phyloP scores from a whole-genome alignment of 2,113 vertebrate species.

The Ceuthmochares aereus region DNA sequence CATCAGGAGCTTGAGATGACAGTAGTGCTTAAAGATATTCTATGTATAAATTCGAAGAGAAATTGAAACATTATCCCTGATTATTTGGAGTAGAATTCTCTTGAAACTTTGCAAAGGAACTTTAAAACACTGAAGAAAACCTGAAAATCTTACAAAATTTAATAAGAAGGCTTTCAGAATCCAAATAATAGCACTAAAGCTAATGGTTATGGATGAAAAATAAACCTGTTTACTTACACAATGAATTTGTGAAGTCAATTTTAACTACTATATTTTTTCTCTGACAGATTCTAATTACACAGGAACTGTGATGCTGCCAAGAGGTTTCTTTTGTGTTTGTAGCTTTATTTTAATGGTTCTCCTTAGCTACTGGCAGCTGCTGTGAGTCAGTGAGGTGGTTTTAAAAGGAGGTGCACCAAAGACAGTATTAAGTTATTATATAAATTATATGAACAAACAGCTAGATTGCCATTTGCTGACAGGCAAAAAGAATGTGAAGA shows the following conservation, averaged over 20 bases:
- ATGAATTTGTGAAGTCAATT: background rate
- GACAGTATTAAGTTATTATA: conserved; percentile 42
- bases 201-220: background rate
- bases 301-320: background rate
- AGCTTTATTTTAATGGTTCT: background rate
- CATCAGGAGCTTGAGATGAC: background rate
- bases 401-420: background rate
- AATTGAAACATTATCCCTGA: background rate
- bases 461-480: conserved; percentile 25
- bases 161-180: background rate
- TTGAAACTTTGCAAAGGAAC: background rate
- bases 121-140: background rate
- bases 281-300: background rate
- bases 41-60: background rate
- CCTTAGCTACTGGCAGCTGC: conserved; percentile 42
- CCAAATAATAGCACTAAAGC: background rate
- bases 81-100: background rate
- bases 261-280: conserved; percentile 5
- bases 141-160: background rate
- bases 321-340: conserved; percentile 5
- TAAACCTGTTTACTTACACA: background rate
- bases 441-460: conserved; percentile 45
- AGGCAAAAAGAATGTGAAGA: conserved; percentile 43
- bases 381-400: conserved; percentile 40
- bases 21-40: background rate